Conservation (phyloP, 92 coral and sea anemone genomes). For the Porites lobata region DNA sequence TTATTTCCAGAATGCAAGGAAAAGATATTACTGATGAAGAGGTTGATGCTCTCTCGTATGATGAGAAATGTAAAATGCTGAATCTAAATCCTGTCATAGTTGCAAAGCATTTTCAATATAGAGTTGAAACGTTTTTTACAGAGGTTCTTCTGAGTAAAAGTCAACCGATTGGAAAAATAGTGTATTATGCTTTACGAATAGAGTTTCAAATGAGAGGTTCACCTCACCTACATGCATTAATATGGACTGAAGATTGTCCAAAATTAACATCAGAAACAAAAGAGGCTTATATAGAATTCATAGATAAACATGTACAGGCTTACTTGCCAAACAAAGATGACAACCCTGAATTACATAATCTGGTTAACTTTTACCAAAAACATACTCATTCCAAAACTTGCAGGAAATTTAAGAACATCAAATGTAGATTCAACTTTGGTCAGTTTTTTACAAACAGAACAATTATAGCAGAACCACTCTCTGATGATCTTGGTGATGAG, state of each 20-base stretch:
- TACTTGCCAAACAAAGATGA: slow-evolving; percentile 66
- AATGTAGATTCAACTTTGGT: slow-evolving; percentile 68
- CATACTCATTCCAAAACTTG: slow-evolving; percentile 66
- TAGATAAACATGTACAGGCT: slow-evolving; percentile 71
- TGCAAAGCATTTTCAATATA: slow-evolving; percentile 65
- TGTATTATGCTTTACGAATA: slow-evolving; percentile 56
- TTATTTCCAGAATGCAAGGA: slow-evolving; percentile 69
- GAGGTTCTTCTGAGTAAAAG: slow-evolving; percentile 58
- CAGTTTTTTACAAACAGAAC: slow-evolving; percentile 67
- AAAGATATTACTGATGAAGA: slow-evolving; percentile 67
- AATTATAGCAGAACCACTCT: slow-evolving; percentile 71
- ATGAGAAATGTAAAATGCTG: slow-evolving; percentile 69
- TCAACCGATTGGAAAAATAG: slow-evolving; percentile 59
- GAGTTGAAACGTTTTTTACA: slow-evolving; percentile 60
- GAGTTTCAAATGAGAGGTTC: slow-evolving; percentile 68
- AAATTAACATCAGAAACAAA: slow-evolving; percentile 58
- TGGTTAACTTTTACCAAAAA: slow-evolving; percentile 66
- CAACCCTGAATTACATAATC: slow-evolving; percentile 65
- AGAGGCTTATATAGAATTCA: slow-evolving; percentile 54
- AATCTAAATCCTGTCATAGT: slow-evolving; percentile 72
- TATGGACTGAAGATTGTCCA: slow-evolving; percentile 67
- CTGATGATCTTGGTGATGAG: slow-evolving; percentile 58
- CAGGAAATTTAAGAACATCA: slow-evolving; percentile 54
- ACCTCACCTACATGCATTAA: slow-evolving; percentile 57
- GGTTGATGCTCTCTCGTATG: slow-evolving; percentile 74